Base-by-base conservation (phyloP, 1,140 invertebrate genomes). In the Neuroterus valhalla region DNA sequence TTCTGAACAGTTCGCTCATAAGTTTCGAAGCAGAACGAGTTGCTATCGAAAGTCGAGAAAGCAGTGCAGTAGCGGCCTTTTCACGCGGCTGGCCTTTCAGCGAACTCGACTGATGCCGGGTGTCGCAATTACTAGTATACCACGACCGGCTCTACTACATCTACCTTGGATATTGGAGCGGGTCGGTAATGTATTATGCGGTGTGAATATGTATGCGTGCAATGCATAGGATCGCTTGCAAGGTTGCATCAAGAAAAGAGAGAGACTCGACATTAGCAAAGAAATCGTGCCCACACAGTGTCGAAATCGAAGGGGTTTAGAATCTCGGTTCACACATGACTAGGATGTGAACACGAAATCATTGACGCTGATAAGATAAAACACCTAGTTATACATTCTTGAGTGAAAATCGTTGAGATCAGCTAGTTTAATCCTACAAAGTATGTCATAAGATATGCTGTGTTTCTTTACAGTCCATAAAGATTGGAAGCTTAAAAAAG, bases 111-210 rank as follows among this genome's bases (percentile, higher is more conserved):
- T 62, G 15, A 26, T 62, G 55, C 55, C 55, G 55, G 55, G 55
- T 62, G 55, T 62, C 55, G 55, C 55, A 62, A 62, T 62, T 62
- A 62, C 55, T 31, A 15, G 23, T 15, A 38, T 31, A 62, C 12
- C 10, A 15, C 55, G 26, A n/a, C 12, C 55, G 55, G 26, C 55
- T 62, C 31, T 14, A 78, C 31, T 14, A 78, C 81, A 78, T 78
- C 79, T 71, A 82, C 80, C 80, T 82, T 81, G 80, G 75, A 80
- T 81, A 78, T 79, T 77, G 72, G 75, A 79, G 76, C 76, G 70
- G 66, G 42, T 78, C 71, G 71, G 43, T 71, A 71, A 44, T 38
- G 43, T 71, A 71, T 48, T 38, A 38, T 26, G 38, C 52, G 43
- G 42, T 62, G 79, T 70, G 17, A 81, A 62, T 74, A 66, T 77